These are phyloP conservation scores for Ctenopoma kingsleyae DNA, from an alignment of 2,797 vertebrate genomes.

Conservation along the genomic window DNA sequence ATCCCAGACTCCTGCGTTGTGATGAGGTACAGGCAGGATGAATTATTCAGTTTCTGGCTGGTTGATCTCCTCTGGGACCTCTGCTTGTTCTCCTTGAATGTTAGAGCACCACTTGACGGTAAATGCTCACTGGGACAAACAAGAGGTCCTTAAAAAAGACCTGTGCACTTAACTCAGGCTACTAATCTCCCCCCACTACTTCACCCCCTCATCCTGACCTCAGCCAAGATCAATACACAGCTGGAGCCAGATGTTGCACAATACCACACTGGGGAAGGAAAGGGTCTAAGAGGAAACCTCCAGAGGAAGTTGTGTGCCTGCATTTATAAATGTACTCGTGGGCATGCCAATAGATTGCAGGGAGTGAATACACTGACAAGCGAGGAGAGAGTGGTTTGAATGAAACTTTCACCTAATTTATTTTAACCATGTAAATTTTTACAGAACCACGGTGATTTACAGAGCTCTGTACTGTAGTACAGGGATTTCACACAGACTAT, in stretches of 20 bases:
- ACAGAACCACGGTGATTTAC: conserved; percentile 50
- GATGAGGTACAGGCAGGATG: conserved; percentile 70
- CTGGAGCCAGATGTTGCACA: conserved; percentile 78
- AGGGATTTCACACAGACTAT: conserved; percentile 48
- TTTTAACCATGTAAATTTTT: conserved; percentile 33
- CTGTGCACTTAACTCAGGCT: conserved; percentile 71
- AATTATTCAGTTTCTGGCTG: conserved; percentile 81
- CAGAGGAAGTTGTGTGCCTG: conserved; percentile 64
- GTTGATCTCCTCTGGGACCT: conserved; percentile 61
- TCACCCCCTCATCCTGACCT: conserved; percentile 60
- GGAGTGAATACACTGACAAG: conserved; percentile 12
- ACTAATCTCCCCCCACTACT: conserved; percentile 24
- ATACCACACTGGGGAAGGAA: conserved; percentile 55
- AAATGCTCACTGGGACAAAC: conserved; percentile 78
- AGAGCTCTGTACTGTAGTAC: conserved; percentile 45
- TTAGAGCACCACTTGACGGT: conserved; percentile 78
- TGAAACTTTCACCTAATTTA: conserved; percentile 23
- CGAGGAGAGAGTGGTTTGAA: conserved; percentile 15
- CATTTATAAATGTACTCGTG: conserved; percentile 58
- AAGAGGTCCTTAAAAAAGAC: conserved; percentile 75
- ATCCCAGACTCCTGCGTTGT: conserved; percentile 51
- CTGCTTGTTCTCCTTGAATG: conserved; percentile 47
- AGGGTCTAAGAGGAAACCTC: conserved; percentile 61
- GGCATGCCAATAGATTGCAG: conserved; percentile 42
- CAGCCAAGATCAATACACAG: conserved; percentile 76